phyloP scores from a whole-genome alignment of 35 echinoderm and acorn worm species.

The Strongylocentrotus purpuratus region DNA sequence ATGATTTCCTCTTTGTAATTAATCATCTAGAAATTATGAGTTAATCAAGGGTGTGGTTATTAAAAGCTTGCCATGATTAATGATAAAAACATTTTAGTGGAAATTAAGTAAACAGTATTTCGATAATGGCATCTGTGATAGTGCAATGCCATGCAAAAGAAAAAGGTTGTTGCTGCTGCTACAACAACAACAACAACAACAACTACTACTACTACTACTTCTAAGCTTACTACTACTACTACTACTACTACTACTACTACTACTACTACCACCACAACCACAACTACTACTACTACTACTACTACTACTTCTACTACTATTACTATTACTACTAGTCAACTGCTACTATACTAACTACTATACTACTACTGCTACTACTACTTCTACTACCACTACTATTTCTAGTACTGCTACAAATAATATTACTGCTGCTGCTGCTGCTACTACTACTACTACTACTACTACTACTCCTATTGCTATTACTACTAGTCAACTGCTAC shows the following conservation, averaged over 20 bases:
- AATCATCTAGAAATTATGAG: not conserved
- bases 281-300: not conserved
- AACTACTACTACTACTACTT: constrained; percentile 20
- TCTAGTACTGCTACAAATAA: not conserved
- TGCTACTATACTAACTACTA: not conserved
- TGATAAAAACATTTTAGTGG: not conserved
- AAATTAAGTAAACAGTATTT: not conserved
- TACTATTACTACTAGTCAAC: not conserved
- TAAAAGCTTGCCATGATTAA: not conserved
- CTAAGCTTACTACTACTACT: not conserved
- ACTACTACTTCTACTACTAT: not conserved
- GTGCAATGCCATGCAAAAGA: not conserved
- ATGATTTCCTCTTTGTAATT: not conserved
- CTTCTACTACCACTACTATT: constrained; percentile 11
- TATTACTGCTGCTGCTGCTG: constrained; percentile 10
- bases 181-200: not conserved
- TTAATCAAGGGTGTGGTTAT: not conserved
- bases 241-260: constrained; percentile 7
- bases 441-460: constrained; percentile 25
- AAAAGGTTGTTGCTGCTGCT: not conserved
- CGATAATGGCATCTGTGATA: not conserved
- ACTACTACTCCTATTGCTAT: not conserved
- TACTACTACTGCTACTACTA: not conserved
- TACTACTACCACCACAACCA: not conserved
- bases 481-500: not conserved